These are phyloP conservation scores for Hedya salicella DNA, from an alignment of 2,888 invertebrate genomes.

Conservation along the genomic window DNA sequence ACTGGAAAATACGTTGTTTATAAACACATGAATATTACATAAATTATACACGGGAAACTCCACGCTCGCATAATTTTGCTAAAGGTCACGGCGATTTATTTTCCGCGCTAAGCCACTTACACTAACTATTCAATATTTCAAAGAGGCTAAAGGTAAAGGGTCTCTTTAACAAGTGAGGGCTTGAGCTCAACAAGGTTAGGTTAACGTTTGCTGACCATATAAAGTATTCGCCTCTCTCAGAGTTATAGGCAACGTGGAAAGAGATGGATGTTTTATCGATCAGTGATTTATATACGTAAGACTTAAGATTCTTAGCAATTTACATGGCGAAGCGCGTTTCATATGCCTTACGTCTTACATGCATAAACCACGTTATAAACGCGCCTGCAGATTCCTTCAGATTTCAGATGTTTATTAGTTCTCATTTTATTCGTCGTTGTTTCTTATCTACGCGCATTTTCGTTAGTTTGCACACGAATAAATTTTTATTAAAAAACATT, in stretches of 20 bases:
- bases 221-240: neutral
- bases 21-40: constrained; percentile 13
- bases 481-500: no score
- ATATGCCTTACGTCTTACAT: no score
- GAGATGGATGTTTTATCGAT: neutral
- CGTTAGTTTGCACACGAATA: no score
- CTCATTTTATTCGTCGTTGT: no score
- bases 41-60: constrained; percentile 16
- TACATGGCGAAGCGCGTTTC: no score
- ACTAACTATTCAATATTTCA: constrained; percentile 23
- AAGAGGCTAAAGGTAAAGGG: constrained; percentile 23
- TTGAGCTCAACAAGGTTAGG: constrained; percentile 1
- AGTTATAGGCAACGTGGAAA: neutral
- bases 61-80: constrained; percentile 18
- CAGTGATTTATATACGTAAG: neutral
- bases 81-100: constrained; percentile 30
- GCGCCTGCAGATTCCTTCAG: no score
- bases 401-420: no score
- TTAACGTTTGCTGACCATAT: neutral
- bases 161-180: constrained; percentile 7
- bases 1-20: constrained; percentile 31
- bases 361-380: no score
- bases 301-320: no score
- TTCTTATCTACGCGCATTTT: no score
- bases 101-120: constrained; percentile 17